Evolutionary conservation across 2,113 vertebrate genomes (phyloP).

Genomic region (Hyaena hyaena): DNA sequence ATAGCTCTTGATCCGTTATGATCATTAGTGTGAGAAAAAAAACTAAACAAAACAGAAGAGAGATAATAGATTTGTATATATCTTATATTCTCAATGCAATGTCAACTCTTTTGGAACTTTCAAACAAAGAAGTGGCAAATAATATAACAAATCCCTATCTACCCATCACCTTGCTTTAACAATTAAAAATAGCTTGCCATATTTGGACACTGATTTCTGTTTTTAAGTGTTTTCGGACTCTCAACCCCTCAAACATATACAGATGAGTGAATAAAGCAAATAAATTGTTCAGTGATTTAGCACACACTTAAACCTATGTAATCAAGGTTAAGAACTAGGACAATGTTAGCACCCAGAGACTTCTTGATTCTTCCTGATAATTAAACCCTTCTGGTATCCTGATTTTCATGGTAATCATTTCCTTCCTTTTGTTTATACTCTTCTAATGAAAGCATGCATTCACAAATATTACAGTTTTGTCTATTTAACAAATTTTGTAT

Average conservation of each 20-base stretch:
- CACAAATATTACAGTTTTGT: background rate
- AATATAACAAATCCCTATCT: background rate
- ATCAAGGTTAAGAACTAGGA: background rate
- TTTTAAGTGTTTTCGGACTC: background rate
- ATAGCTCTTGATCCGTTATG: background rate
- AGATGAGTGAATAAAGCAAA: background rate
- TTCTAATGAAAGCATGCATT: background rate
- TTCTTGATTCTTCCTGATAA: background rate
- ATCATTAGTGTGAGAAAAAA: background rate
- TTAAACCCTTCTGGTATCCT: background rate
- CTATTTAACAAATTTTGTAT: background rate
- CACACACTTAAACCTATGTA: background rate
- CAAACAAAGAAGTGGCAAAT: background rate
- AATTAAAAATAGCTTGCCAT: background rate
- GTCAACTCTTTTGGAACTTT: background rate
- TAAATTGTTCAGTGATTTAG: background rate
- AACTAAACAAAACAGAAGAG: background rate
- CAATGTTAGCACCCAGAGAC: background rate
- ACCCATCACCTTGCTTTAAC: background rate
- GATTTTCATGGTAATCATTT: background rate
- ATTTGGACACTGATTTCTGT: background rate
- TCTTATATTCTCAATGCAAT: background rate
- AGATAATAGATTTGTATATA: background rate
- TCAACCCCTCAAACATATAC: background rate
- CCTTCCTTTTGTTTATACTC: background rate